These are phyloP conservation scores for Caenorhabditis imperialis DNA, from an alignment of 2,888 invertebrate species.

Conservation along the genomic window DNA sequence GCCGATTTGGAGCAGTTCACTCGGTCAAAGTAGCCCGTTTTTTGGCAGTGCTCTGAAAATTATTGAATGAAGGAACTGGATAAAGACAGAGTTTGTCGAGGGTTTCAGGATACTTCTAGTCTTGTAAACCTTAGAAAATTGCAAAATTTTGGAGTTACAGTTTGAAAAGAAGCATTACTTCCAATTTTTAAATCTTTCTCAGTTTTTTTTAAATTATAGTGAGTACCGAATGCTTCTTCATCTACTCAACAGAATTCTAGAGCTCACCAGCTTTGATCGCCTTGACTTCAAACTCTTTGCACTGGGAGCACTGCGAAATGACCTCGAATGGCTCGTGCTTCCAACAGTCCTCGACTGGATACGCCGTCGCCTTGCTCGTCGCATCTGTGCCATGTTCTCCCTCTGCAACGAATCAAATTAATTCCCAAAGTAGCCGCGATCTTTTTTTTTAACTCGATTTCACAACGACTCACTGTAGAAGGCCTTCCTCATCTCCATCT, in stretches of 20 bases:
- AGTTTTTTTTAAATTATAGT: no score
- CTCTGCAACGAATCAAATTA: constrained; percentile 25
- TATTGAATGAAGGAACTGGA: no score
- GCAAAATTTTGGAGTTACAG: no score
- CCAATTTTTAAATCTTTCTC: no score
- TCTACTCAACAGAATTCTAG: not conserved
- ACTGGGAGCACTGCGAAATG: constrained; percentile 44
- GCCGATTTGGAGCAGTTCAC: constrained; percentile 59
- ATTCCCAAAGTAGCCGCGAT: no score
- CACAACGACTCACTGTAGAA: constrained; percentile 38
- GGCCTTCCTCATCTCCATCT: constrained; percentile 51
- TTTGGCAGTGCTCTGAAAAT: constrained; percentile 58
- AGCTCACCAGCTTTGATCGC: constrained; percentile 61
- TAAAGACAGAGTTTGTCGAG: not conserved
- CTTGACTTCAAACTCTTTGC: constrained; percentile 62
- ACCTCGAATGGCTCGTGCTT: constrained; percentile 54
- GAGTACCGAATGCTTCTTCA: not conserved
- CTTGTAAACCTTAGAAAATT: not conserved
- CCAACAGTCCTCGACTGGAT: constrained; percentile 57
- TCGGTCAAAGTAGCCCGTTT: constrained; percentile 61
- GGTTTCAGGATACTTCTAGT: not conserved
- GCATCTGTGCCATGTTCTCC: constrained; percentile 9
- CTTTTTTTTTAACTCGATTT: no score
- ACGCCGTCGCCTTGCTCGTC: constrained; percentile 16
- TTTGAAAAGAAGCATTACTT: no score